Conservation (phyloP, 2,113 vertebrate genomes). For the Odocoileus virginianus region DNA sequence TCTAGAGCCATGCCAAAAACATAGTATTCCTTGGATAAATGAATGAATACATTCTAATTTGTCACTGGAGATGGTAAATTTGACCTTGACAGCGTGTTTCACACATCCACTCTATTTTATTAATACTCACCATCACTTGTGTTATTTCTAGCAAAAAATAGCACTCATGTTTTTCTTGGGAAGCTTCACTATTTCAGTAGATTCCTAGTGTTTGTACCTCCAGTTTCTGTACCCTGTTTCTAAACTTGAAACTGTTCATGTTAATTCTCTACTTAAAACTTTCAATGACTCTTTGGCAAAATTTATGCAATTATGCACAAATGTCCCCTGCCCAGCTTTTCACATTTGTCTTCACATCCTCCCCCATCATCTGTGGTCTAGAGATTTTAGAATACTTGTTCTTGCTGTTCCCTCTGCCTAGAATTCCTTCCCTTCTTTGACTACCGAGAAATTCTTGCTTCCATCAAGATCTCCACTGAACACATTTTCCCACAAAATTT, state of each 20-base stretch:
- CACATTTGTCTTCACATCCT: neutral
- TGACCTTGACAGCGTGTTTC: neutral
- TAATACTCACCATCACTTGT: neutral
- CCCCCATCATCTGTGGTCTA: neutral
- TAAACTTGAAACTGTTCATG: neutral
- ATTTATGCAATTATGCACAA: neutral
- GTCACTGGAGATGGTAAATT: neutral
- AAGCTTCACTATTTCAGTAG: neutral
- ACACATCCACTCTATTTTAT: neutral
- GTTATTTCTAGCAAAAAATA: neutral
- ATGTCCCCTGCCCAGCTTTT: neutral
- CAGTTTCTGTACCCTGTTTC: neutral
- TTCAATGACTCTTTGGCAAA: neutral
- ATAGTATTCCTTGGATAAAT: neutral
- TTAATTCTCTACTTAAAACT: neutral
- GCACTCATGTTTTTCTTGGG: neutral
- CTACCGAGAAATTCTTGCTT: neutral
- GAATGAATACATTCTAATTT: neutral
- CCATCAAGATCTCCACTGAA: neutral
- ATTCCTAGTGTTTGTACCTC: neutral
- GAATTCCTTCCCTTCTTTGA: neutral
- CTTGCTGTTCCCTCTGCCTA: neutral
- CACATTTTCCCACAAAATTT: neutral
- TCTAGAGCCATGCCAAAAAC: neutral
- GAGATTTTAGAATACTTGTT: neutral